A percentile compares a stretch with the other conserved stretches of the same genome.
Evolutionary conservation across 2,113 vertebrate genomes (phyloP).

Genomic region (Trichomycterus rosablanca): DNA sequence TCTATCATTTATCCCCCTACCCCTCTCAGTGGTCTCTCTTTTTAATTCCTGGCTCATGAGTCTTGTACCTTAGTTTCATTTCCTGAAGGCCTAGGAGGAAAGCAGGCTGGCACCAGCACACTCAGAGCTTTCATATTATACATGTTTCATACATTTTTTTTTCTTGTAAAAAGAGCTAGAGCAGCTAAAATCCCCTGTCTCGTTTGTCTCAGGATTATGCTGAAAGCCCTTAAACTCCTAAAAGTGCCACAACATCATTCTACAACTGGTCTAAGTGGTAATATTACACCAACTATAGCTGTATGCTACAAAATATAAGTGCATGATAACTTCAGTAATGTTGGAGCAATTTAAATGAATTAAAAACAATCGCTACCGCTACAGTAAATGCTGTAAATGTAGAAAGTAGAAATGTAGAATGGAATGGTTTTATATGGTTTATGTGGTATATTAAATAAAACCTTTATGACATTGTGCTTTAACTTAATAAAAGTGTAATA

Average conservation of each 20-base stretch:
- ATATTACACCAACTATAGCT: not conserved
- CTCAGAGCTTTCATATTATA: conserved; percentile 11
- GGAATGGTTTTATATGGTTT: too few relatives aligned
- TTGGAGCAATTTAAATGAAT: too few relatives aligned
- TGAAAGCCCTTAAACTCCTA: conserved; percentile 3
- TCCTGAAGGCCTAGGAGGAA: conserved; percentile 43
- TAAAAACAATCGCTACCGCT: too few relatives aligned
- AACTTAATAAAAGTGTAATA: too few relatives aligned
- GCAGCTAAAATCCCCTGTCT: conserved; percentile 1
- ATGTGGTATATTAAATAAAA: too few relatives aligned
- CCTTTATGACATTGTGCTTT: too few relatives aligned
- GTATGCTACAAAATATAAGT: not conserved
- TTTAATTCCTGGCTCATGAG: conserved; percentile 4
- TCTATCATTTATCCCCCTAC: not conserved
- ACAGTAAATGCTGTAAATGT: too few relatives aligned
- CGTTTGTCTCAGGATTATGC: not conserved
- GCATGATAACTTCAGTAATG: not conserved
- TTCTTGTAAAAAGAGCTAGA: conserved; percentile 8
- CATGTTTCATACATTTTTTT: conserved; percentile 26
- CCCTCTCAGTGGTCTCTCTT: conserved; percentile 50
- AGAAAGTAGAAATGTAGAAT: too few relatives aligned
- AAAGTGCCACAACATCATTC: not conserved
- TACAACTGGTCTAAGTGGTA: not conserved
- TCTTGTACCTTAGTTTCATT: conserved; percentile 42
- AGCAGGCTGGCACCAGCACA: conserved; percentile 21